These are phyloP conservation scores for Tipula lateralis DNA, from an alignment of 2,888 invertebrate genomes.

Conservation along the genomic window DNA sequence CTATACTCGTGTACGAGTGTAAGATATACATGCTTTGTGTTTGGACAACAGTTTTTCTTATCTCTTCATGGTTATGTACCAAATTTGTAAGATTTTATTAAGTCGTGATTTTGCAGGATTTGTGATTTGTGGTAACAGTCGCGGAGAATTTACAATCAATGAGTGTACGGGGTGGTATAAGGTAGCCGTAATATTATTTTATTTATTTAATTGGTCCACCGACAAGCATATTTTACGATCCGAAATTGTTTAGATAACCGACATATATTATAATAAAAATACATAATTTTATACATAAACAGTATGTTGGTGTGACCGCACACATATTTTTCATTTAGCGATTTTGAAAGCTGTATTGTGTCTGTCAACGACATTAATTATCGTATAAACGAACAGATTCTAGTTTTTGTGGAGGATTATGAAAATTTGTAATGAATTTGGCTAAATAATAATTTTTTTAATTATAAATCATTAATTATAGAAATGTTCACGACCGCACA, in stretches of 20 bases:
- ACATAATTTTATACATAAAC: background rate
- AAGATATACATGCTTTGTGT: background rate
- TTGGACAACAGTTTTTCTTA: background rate
- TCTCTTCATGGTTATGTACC: background rate
- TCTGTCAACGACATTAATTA: background rate
- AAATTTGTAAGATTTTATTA: background rate
- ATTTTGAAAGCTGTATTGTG: background rate
- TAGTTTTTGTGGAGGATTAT: background rate
- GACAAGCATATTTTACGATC: background rate
- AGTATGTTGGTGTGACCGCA: background rate
- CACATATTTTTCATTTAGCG: background rate
- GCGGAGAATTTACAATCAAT: too few species aligned
- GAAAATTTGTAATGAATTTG: background rate
- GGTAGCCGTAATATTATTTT: background rate
- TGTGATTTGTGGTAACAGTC: too few species aligned
- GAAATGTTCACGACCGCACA: background rate
- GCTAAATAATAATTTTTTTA: background rate
- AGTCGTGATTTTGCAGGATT: background rate
- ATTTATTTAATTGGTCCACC: background rate
- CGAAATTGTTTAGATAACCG: background rate
- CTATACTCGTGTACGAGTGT: too few species aligned
- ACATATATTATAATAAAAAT: background rate
- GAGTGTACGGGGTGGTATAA: too few species aligned
- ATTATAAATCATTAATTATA: background rate
- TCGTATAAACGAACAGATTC: background rate